Evolutionary conservation across 2,888 invertebrate species (phyloP), one percentile per base, ranked within the genome.

Genomic region (Anarsia innoxiella): DNA sequence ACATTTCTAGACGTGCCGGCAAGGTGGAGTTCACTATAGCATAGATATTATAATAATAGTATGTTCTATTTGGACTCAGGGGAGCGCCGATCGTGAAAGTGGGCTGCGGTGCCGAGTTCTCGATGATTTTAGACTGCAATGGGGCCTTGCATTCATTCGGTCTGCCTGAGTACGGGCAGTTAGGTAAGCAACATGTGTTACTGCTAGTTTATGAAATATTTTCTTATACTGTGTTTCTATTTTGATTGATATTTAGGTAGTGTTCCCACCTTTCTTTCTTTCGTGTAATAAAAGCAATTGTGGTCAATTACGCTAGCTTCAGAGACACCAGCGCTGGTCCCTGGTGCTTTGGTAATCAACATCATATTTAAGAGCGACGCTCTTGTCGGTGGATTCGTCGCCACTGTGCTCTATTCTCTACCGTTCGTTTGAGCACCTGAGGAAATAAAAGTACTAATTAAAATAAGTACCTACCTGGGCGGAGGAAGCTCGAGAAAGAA

Each of bases 141-240:
- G 97, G 97, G 2, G 91, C 92, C 39, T 77, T 97, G 33, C 94
- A 95, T 68, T 94, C 96, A 0, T 97, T 97, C 65, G 97, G 97
- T 1, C 87, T 93, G 53, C 97, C 97, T 0, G 97, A 97, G 60
- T 95, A 94, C 66, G 97, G 97, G 0, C 96, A 96, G 57, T 72
- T 96, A 31, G 96, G 87, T 89, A 60, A 69, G 51, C n/a, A n/a
- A n/a, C n/a, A n/a, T n/a, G n/a, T n/a, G n/a, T n/a, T n/a, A n/a
- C n/a, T n/a, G n/a, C n/a, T n/a, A n/a, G n/a, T n/a, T n/a, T n/a
- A n/a, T n/a, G n/a, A n/a, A n/a, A n/a, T n/a, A n/a, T n/a, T n/a
- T n/a, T n/a, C n/a, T n/a, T n/a, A n/a, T n/a, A n/a, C n/a, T n/a
- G n/a, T n/a, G n/a, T n/a, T n/a, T n/a, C n/a, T n/a, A n/a, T n/a